phyloP scores from a whole-genome alignment of 2,888 invertebrate species.

The Hemithea aestivaria region DNA sequence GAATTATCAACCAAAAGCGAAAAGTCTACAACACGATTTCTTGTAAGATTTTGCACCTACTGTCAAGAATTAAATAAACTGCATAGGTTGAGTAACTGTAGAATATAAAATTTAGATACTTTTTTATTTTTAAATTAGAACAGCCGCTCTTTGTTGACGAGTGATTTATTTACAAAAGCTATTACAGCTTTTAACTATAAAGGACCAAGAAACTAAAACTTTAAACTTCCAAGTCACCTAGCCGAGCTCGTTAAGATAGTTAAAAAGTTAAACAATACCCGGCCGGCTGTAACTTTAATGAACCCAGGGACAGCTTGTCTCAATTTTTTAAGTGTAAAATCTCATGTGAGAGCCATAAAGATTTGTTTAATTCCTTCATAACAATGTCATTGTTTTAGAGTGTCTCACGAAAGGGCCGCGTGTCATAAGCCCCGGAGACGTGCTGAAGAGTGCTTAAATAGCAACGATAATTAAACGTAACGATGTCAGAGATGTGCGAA shows the following conservation, averaged over 20 bases:
- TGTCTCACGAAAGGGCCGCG: conserved; percentile 28
- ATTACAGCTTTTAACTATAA: no score
- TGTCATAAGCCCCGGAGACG: conserved; percentile 32
- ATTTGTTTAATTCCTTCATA: conserved; percentile 21
- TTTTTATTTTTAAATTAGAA: no score
- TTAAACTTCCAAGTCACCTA: conserved; percentile 18
- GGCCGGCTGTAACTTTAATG: conserved; percentile 26
- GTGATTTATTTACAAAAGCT: no score
- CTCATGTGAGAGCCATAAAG: conserved; percentile 14
- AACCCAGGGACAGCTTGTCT: conserved; percentile 20
- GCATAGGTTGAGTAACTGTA: no score
- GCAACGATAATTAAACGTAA: conserved; percentile 70
- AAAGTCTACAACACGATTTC: no score
- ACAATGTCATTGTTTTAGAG: conserved; percentile 22
- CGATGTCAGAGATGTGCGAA: conserved; percentile 65
- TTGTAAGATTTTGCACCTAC: no score
- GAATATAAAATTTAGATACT: no score
- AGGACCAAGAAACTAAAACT: conserved; percentile 15
- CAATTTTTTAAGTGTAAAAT: conserved; percentile 17
- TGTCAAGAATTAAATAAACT: no score
- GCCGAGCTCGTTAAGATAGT: conserved; percentile 26
- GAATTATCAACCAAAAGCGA: no score
- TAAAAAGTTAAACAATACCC: conserved; percentile 29
- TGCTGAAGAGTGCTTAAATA: conserved; percentile 49
- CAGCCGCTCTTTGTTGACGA: no score